Evolutionary conservation across 2,888 invertebrate genomes (phyloP), one percentile per base, ranked within the genome.

Genomic region (Lagria hirta): DNA sequence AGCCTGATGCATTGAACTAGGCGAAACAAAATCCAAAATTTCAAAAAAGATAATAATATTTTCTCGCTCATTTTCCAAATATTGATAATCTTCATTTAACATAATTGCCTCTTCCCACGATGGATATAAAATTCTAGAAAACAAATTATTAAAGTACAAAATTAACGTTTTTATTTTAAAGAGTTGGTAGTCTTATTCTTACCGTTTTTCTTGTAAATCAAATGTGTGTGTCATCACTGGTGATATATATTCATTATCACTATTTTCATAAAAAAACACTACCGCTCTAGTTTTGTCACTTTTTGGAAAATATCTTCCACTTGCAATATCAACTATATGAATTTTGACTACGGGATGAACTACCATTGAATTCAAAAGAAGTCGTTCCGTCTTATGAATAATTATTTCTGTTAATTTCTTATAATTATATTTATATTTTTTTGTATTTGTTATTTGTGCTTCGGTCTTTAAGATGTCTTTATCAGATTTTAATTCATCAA

Each of bases 21-120:
- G 42, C 18, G 58, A 45, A 6, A 63, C 41, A 48, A 73, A 66
- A 51, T 75, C 75, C 13, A 75, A 46, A 15, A 76, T 59, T 53
- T 75, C 75, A 45, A 75, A 75, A 27, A 75, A 64, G 38, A 75
- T 58, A 1, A 75, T 52, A 2, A 66, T 51, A 13, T 62, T 60
- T 16, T 65, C 58, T n/a, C 63, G 62, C 18, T 66, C 62, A 35
- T 58, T 55, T 10, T 69, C 27, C 6, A 75, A 40, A 42, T 66
- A 65, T 11, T 68, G 53, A 33, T 70, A 71, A 47, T 74, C 76
- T 59, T 83, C 80, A 60, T 82, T 80, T 52, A 84, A 78, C 18
- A 83, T 63, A 4, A 86, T 58, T 28, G 78, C 69, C 63, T 85
- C 84, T 61, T 85, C 82, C 85, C 85, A 85, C 1, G 73, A 64